These are phyloP conservation scores for Eustalomyia histrio DNA, from an alignment of 2,888 invertebrate species.

Conservation along the genomic window DNA sequence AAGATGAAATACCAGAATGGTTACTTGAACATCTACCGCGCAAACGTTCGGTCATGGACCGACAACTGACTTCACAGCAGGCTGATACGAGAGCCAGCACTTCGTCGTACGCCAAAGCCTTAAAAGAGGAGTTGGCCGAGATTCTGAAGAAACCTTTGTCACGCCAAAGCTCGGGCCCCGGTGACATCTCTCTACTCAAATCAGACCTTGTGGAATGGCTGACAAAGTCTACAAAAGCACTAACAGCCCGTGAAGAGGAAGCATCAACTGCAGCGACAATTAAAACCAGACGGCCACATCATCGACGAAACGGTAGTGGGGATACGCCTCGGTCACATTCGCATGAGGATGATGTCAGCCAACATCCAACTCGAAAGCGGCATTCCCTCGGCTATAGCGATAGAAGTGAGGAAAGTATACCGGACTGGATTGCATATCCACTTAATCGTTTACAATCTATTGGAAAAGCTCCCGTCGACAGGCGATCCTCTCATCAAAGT, in stretches of 20 bases:
- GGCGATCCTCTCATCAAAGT: conserved; percentile 67
- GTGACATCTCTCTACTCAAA: conserved; percentile 78
- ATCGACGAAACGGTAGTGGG: conserved; percentile 78
- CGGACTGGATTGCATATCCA: conserved; percentile 79
- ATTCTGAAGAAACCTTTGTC: conserved; percentile 78
- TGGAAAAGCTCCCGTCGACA: conserved; percentile 71
- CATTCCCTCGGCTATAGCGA: conserved; percentile 79
- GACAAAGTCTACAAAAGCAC: conserved; percentile 73
- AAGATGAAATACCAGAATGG: conserved; percentile 79
- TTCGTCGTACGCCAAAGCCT: conserved; percentile 76
- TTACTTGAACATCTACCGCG: conserved; percentile 76
- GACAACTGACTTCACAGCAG: conserved; percentile 67
- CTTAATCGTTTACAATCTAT: conserved; percentile 76
- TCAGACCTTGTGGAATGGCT: conserved; percentile 79
- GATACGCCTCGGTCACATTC: conserved; percentile 77
- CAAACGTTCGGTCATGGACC: conserved; percentile 73
- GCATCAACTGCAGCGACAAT: conserved; percentile 57
- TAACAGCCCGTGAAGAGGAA: conserved; percentile 60
- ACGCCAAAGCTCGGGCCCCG: conserved; percentile 78
- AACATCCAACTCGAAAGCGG: conserved; percentile 74
- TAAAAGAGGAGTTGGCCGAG: conserved; percentile 77
- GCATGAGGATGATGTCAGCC: conserved; percentile 75
- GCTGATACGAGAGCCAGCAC: conserved; percentile 70
- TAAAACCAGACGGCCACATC: conserved; percentile 72
- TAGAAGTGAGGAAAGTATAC: conserved; percentile 74